These are phyloP conservation scores for Diarsia dahlii DNA, from an alignment of 2,888 invertebrate genomes.

Conservation along the genomic window DNA sequence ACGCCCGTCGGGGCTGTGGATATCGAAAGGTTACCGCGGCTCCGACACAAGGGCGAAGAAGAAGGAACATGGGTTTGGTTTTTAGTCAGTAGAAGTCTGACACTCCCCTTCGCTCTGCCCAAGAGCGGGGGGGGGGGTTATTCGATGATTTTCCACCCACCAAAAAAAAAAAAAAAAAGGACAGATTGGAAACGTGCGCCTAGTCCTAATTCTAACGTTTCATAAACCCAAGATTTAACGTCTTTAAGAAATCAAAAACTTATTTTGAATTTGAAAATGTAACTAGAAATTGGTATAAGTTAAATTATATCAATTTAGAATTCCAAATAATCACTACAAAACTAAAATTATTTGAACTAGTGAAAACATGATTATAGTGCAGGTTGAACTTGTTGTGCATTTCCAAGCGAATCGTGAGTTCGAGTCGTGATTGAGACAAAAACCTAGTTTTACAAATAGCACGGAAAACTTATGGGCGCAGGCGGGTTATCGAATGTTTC, in stretches of 20 bases:
- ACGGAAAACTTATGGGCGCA: neutral
- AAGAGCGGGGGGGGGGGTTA: too few relatives aligned
- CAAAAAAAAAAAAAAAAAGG: too few relatives aligned
- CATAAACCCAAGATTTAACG: neutral
- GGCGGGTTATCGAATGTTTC: slow-evolving; percentile 15
- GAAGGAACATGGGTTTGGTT: too few relatives aligned
- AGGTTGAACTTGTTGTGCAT: slow-evolving; percentile 8
- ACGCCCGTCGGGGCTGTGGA: too few relatives aligned
- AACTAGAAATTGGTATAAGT: neutral
- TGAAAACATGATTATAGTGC: slow-evolving; percentile 14
- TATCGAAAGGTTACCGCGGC: too few relatives aligned
- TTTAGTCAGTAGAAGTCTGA: too few relatives aligned
- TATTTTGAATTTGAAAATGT: neutral
- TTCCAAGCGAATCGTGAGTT: slow-evolving; percentile 34
- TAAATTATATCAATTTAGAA: neutral
- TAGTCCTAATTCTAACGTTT: neutral
- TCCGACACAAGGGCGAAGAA: too few relatives aligned
- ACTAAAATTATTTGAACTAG: slow-evolving; percentile 7
- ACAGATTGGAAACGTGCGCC: neutral
- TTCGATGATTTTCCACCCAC: too few relatives aligned
- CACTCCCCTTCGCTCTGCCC: too few relatives aligned
- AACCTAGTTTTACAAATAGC: slow-evolving; percentile 8
- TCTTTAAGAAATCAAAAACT: neutral
- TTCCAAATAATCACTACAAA: too few relatives aligned
- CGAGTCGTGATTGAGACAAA: slow-evolving; percentile 38